These are phyloP conservation scores for Noctua janthina DNA, from an alignment of 2,888 invertebrate genomes.

Conservation along the genomic window DNA sequence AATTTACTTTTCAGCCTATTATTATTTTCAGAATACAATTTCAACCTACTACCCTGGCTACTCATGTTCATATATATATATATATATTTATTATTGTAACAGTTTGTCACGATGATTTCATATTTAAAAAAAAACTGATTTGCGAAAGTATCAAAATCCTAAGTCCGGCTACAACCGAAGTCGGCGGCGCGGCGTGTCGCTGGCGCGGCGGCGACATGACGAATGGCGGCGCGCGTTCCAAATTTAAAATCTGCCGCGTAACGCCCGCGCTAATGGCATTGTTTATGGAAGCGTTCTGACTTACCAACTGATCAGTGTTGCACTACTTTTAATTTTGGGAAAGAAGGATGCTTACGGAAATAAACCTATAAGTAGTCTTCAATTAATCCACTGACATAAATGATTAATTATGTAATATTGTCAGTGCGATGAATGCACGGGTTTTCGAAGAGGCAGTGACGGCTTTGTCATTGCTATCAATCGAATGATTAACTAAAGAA, in stretches of 20 bases:
- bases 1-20: not conserved
- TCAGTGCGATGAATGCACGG: not conserved
- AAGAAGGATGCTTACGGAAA: not conserved
- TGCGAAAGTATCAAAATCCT: conserved; percentile 77
- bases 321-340: conserved; percentile 38
- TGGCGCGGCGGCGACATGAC: conserved; percentile 88
- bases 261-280: conserved; percentile 89
- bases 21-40: not conserved
- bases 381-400: not conserved
- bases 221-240: conserved; percentile 88
- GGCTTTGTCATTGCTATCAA: not conserved
- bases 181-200: conserved; percentile 83
- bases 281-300: conserved; percentile 87
- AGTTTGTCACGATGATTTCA: too few relatives aligned
- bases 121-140: not conserved
- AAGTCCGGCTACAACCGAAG: conserved; percentile 62
- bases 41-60: too few relatives aligned
- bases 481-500: not conserved
- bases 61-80: not conserved
- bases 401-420: not conserved
- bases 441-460: not conserved
- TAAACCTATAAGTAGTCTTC: not conserved
- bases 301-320: conserved; percentile 81
- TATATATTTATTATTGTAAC: not conserved
- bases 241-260: conserved; percentile 90